These are phyloP conservation scores for Lichenostomus cassidix DNA, from an alignment of 2,113 vertebrate genomes.

Conservation along the genomic window DNA sequence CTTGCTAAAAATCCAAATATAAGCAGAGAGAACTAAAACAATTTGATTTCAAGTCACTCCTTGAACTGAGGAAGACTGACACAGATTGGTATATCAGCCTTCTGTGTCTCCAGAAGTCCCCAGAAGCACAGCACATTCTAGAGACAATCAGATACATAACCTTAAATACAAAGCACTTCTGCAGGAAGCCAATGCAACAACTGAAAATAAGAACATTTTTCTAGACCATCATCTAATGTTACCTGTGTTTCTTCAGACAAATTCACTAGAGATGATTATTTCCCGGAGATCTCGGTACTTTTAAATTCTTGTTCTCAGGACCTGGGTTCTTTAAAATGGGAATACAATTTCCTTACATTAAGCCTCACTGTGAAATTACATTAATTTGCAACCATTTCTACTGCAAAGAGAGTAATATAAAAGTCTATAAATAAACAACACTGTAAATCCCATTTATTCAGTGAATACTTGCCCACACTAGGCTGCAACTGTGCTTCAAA, in stretches of 20 bases:
- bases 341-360: background rate
- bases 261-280: background rate
- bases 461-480: conserved; percentile 41
- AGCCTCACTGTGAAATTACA: background rate
- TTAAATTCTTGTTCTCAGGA: background rate
- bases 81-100: background rate
- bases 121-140: background rate
- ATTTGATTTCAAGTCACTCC: background rate
- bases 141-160: background rate
- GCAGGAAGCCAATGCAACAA: background rate
- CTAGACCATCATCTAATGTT: background rate
- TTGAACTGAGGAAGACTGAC: background rate
- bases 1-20: background rate
- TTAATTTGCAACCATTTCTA: conserved; percentile 3
- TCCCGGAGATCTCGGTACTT: background rate
- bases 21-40: background rate
- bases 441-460: conserved; percentile 20
- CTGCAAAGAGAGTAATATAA: background rate
- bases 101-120: background rate
- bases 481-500: conserved; percentile 25
- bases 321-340: background rate
- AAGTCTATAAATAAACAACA: conserved; percentile 47
- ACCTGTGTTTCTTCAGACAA: background rate
- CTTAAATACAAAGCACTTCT: background rate
- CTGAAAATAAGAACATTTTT: background rate